A percentile compares a stretch with the other conserved stretches of the same genome.
Conservation (phyloP, 92 coral and sea anemone genomes). For the Muricea muricata region DNA sequence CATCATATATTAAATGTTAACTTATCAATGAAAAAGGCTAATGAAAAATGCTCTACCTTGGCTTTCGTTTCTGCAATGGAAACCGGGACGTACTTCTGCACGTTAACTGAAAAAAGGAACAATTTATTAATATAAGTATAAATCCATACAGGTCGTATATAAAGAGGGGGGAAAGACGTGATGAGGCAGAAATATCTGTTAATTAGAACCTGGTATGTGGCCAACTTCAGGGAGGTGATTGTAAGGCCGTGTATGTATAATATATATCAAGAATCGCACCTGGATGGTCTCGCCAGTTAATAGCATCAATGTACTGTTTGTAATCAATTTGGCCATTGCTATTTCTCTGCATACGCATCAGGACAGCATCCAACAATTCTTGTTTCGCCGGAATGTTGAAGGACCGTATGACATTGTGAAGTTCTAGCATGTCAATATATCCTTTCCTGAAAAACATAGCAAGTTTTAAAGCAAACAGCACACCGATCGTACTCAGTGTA, state of each 20-base stretch:
- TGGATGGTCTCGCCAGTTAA: constrained; percentile 97
- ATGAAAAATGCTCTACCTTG: constrained; percentile 65
- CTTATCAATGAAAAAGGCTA: too few species aligned
- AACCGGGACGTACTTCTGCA: constrained; percentile 88
- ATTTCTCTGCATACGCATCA: constrained; percentile 78
- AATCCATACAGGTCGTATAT: too few species aligned
- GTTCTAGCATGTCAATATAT: constrained; percentile 78
- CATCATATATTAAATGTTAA: not conserved
- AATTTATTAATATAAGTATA: not conserved
- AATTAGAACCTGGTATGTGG: too few species aligned
- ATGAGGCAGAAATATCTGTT: too few species aligned
- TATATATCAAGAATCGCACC: constrained; percentile 75
- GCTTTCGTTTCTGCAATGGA: constrained; percentile 89
- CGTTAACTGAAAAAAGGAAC: constrained; percentile 66
- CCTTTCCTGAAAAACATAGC: constrained; percentile 72
- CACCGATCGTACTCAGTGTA: too few species aligned
- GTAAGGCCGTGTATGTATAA: too few species aligned
- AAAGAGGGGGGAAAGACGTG: too few species aligned
- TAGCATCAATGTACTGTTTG: constrained; percentile 78
- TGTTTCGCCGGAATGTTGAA: constrained; percentile 93
- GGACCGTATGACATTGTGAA: constrained; percentile 85
- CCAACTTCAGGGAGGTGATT: too few species aligned
- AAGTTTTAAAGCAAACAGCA: too few species aligned
- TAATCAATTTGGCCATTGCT: constrained; percentile 73
- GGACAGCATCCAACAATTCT: constrained; percentile 77